These are phyloP conservation scores for Lithophane socia DNA, from an alignment of 2,888 invertebrate species.

Conservation along the genomic window DNA sequence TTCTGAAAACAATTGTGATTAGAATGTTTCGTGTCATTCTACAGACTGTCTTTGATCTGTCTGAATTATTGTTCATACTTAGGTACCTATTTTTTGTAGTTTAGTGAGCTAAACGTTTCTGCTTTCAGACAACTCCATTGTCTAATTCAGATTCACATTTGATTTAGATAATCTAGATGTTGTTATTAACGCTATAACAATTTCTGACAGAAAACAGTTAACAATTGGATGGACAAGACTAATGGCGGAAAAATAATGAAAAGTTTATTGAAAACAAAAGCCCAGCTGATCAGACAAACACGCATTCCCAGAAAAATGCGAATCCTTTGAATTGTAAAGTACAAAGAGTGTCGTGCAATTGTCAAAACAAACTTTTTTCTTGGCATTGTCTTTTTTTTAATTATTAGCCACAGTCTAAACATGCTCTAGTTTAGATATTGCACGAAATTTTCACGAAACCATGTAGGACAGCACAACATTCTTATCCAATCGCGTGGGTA, in stretches of 20 bases:
- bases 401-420: slow-evolving; percentile 11
- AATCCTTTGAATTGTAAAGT: slow-evolving; percentile 30
- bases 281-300: neutral
- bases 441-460: slow-evolving; percentile 35
- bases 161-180: slow-evolving; percentile 9
- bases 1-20: slow-evolving; percentile 22
- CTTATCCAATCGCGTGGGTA: slow-evolving; percentile 44
- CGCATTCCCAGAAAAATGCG: slow-evolving; percentile 13
- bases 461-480: slow-evolving; percentile 5
- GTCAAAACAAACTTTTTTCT: slow-evolving; percentile 13
- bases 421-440: slow-evolving; percentile 36
- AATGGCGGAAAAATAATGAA: neutral
- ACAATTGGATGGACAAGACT: neutral
- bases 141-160: neutral
- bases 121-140: slow-evolving; percentile 8
- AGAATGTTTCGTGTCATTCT: slow-evolving; percentile 23
- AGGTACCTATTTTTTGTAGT: neutral
- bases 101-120: slow-evolving; percentile 13
- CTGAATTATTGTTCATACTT: neutral
- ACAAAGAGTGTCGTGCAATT: slow-evolving; percentile 2
- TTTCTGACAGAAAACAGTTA: neutral
- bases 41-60: neutral
- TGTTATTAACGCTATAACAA: neutral
- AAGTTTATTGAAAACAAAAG: neutral
- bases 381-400: neutral